A percentile compares a stretch with the other conserved stretches of the same genome.
phyloP scores from a whole-genome alignment of 2,113 vertebrate genomes.

The Catharus bicknelli region DNA sequence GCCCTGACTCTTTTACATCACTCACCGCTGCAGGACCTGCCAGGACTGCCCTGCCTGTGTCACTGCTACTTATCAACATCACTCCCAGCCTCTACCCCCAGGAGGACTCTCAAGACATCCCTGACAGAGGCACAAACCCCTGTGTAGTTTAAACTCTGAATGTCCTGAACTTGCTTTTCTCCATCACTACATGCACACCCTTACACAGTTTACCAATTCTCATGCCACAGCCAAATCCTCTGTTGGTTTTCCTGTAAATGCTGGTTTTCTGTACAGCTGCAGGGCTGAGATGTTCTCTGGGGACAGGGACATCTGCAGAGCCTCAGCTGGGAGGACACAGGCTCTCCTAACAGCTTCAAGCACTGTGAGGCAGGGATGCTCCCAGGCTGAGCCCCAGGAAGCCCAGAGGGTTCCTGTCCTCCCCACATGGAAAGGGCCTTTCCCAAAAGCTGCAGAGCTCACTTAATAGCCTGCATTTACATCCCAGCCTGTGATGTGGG shows the following conservation, averaged over 20 bases:
- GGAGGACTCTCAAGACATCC: not conserved
- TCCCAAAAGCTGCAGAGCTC: not conserved
- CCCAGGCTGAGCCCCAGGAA: not conserved
- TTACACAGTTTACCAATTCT: not conserved
- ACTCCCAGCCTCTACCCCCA: not conserved
- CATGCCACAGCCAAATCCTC: not conserved
- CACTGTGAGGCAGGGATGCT: not conserved
- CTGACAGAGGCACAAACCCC: not conserved
- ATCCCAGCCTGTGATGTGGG: not conserved
- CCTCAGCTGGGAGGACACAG: rapidly evolving
- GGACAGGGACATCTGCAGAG: not conserved
- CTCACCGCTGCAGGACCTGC: not conserved
- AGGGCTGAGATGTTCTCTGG: not conserved
- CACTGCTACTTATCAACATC: not conserved
- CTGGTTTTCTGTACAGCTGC: not conserved
- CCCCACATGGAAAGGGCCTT: rapidly evolving
- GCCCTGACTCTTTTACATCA: not conserved
- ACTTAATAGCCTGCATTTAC: not conserved
- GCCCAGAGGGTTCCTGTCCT: not conserved
- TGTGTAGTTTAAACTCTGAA: not conserved
- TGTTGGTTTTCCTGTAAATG: not conserved
- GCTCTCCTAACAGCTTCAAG: not conserved
- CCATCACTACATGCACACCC: rapidly evolving
- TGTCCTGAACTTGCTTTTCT: not conserved
- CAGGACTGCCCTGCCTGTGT: not conserved